Percentiles rank a stretch among this genome's conserved stretches.
Conservation (phyloP, 1,140 invertebrate genomes). For the Lycorma delicatula region DNA sequence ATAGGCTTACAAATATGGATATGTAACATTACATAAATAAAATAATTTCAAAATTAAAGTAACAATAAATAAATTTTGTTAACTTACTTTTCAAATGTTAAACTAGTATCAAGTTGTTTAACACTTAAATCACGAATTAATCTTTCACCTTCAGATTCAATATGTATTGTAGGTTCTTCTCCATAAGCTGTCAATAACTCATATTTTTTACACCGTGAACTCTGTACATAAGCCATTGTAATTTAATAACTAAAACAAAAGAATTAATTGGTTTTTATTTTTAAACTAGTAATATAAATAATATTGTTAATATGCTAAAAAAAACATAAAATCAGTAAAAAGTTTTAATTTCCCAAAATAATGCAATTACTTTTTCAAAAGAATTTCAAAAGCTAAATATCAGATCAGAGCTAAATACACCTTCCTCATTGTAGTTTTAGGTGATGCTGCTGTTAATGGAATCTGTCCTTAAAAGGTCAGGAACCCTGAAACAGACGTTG, state of each 20-base stretch:
- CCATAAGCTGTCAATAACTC: background rate
- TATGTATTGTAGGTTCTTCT: background rate
- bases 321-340: too few species aligned
- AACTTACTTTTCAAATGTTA: background rate
- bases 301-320: too few species aligned
- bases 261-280: too few species aligned
- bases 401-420: too few species aligned
- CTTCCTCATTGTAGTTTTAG: too few species aligned
- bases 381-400: too few species aligned
- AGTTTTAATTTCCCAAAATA: too few species aligned
- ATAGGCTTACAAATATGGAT: background rate
- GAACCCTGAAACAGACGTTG: too few species aligned
- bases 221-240: background rate
- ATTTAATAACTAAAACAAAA: background rate
- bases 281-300: too few species aligned
- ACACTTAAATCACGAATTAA: background rate
- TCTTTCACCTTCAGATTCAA: background rate
- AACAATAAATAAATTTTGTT: background rate
- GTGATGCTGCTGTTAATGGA: too few species aligned
- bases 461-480: too few species aligned
- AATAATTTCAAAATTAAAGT: background rate
- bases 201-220: background rate
- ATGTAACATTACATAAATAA: background rate
- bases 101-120: background rate
- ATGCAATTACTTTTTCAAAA: too few species aligned